A percentile compares a stretch with the other conserved stretches of the same genome.
Conservation (phyloP, 2,888 invertebrate species). For the Dicyrtoma fusca region DNA sequence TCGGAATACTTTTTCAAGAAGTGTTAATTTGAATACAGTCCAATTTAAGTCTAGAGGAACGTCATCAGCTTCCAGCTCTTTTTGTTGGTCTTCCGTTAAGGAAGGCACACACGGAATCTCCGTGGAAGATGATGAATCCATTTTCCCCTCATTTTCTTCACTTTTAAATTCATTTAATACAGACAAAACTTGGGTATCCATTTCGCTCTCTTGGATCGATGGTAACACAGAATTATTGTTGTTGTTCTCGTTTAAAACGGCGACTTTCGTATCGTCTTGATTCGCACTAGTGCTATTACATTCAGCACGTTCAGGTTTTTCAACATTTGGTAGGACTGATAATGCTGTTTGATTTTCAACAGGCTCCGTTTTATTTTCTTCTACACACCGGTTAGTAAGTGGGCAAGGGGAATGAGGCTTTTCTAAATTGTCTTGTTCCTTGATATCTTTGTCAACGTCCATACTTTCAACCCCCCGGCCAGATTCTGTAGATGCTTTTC, state of each 20-base stretch:
- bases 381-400: background rate
- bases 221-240: no score
- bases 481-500: background rate
- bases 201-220: background rate
- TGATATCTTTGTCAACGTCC: background rate
- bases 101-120: no score
- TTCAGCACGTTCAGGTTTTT: background rate
- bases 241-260: no score
- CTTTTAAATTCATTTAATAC: no score
- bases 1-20: constrained; percentile 52
- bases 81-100: background rate
- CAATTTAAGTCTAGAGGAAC: constrained; percentile 35
- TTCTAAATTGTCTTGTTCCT: background rate
- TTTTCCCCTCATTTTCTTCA: no score
- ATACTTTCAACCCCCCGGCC: background rate
- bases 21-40: constrained; percentile 42
- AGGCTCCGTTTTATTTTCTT: background rate
- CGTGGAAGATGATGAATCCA: no score
- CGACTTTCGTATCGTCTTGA: no score
- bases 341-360: background rate
- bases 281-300: background rate
- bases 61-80: background rate
- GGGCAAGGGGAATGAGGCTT: background rate
- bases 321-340: background rate
- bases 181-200: background rate